These are phyloP conservation scores for Pemphigus obesinymphae DNA, from an alignment of 1,140 invertebrate genomes.

Conservation along the genomic window DNA sequence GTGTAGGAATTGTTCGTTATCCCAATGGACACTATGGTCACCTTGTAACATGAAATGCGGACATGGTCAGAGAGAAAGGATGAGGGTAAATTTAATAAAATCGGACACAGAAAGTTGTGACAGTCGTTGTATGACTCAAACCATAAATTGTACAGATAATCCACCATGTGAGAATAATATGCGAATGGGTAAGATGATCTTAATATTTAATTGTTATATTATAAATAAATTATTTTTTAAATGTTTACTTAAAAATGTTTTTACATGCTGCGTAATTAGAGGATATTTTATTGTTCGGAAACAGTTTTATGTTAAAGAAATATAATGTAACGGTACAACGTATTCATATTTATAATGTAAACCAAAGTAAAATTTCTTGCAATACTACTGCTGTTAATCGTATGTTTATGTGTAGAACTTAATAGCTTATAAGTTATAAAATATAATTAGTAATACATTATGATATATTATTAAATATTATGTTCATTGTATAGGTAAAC, in stretches of 20 bases:
- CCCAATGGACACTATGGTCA: constrained; percentile 73
- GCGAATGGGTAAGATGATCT: neutral
- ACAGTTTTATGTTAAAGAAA: constrained; percentile 19
- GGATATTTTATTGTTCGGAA: neutral
- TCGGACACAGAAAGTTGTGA: neutral
- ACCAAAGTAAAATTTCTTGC: neutral
- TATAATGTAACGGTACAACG: constrained; percentile 29
- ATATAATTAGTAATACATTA: too few species aligned
- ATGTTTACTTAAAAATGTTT: neutral
- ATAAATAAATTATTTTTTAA: neutral
- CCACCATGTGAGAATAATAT: neutral
- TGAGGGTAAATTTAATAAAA: constrained; percentile 43
- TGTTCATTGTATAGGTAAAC: too few species aligned
- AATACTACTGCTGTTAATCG: neutral
- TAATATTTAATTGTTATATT: neutral
- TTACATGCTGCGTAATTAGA: constrained; percentile 24
- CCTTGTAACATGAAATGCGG: constrained; percentile 80
- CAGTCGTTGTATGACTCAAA: neutral
- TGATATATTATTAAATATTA: too few species aligned
- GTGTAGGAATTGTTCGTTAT: constrained; percentile 10
- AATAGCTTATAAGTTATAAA: too few species aligned
- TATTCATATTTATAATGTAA: neutral
- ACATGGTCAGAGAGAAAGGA: constrained; percentile 68
- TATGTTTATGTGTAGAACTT: constrained; percentile 1
- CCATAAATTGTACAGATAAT: constrained; percentile 24